These are phyloP conservation scores for Florisuga fusca DNA, from an alignment of 2,797 vertebrate genomes.

Conservation along the genomic window DNA sequence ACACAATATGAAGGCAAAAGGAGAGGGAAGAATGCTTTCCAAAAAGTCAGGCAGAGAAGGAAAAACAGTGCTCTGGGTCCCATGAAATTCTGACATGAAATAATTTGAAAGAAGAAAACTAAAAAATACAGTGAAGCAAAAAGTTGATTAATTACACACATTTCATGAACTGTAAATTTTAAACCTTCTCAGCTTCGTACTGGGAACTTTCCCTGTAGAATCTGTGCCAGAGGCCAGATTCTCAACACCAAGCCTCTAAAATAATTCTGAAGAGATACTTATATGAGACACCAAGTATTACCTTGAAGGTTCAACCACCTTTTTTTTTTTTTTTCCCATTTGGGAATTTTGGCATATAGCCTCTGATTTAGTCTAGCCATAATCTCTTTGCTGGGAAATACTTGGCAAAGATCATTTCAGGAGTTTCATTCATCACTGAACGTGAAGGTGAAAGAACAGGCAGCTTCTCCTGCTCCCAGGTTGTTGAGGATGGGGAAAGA, in stretches of 20 bases:
- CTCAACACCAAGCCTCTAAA: not conserved
- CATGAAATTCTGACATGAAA: not conserved
- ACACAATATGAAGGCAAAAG: slow-evolving; percentile 56
- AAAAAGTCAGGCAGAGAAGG: not conserved
- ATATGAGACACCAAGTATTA: not conserved
- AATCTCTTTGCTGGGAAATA: not conserved
- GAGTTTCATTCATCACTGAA: not conserved
- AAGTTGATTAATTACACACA: not conserved
- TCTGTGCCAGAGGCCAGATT: not conserved
- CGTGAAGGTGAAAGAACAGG: not conserved
- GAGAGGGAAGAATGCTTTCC: not conserved
- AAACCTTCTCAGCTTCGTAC: not conserved
- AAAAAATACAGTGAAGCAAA: not conserved
- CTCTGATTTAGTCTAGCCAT: not conserved
- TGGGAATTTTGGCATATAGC: not conserved
- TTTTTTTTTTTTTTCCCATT: not conserved
- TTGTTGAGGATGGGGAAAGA: not conserved
- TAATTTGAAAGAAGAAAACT: not conserved
- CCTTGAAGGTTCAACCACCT: not conserved
- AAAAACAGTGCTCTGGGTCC: not conserved
- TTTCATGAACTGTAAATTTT: not conserved
- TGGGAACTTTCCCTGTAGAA: not conserved
- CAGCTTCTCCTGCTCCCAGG: rapidly evolving
- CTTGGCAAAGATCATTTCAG: not conserved
- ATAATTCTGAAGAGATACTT: not conserved